Evolutionary conservation across 2,113 vertebrate species (phyloP).

Genomic region (Gobiocypris rarus): DNA sequence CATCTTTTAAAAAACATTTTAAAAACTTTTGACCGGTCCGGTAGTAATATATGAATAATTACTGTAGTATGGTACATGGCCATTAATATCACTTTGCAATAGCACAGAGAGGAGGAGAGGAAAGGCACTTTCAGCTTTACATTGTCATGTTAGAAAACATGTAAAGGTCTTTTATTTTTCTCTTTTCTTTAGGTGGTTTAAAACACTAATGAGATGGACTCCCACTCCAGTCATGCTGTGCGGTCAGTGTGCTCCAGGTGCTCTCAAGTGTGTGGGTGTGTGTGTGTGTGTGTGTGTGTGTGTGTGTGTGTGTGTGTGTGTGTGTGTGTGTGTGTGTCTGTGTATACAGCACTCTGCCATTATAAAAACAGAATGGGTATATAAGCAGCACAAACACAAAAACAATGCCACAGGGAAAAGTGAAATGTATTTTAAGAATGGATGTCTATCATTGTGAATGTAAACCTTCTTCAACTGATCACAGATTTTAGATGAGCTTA

Average conservation of each 20-base stretch:
- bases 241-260: conserved; percentile 8
- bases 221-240: background rate
- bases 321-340: too few species aligned
- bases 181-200: conserved; percentile 18
- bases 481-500: background rate
- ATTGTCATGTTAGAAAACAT: background rate
- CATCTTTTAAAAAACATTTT: too few species aligned
- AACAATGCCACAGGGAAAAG: conserved; percentile 6
- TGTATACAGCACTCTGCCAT: background rate
- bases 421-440: conserved; percentile 17
- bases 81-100: background rate
- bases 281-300: background rate
- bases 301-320: conserved; percentile 19
- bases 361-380: background rate
- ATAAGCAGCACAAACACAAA: conserved; percentile 18
- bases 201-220: conserved; percentile 34
- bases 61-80: background rate
- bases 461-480: background rate
- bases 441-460: background rate
- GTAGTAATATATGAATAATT: background rate
- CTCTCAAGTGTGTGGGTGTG: background rate
- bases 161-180: conserved; percentile 20
- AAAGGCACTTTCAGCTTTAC: conserved; percentile 23
- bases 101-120: background rate
- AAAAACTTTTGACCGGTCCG: background rate